Evolutionary conservation across 1,140 invertebrate species (phyloP), one percentile per base, ranked within the genome.

Genomic region (Cherax quadricarinatus): DNA sequence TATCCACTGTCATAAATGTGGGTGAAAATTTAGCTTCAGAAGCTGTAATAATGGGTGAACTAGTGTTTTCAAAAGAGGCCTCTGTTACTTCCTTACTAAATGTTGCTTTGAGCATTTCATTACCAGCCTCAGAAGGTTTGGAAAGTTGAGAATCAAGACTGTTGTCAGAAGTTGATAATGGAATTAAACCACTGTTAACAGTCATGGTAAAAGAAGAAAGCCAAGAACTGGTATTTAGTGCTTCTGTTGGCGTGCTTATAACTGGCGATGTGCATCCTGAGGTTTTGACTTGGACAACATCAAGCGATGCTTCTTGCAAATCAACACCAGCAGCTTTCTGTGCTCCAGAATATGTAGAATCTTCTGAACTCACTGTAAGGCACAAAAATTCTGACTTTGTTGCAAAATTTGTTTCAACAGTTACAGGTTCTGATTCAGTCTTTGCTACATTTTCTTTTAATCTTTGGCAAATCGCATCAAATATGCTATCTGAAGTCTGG

Each of bases 141-240:
- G 16, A 30, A n/a, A n/a, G 24, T 14, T 75, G 49, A 62, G 79
- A 48, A 14, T 60, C 62, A 60, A 41, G 48, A 30, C 48, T 75
- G 30, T 48, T 78, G 21, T 51, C 24, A 49, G 49, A 9, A 48
- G 70, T 48, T 51, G 85, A 24, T 51, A 66, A 87, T 79, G 70
- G 24, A 41, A 48, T 80, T 6, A 41, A 30, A 41, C 79, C n/a
- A 4, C 57, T 60, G 60, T 57, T 57, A 80, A 66, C 73, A 80
- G 49, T 81, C 73, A 79, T 62, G 10, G 75, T 79, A 18, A 88
- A 48, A 21, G 79, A 79, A 62, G 78, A 88, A n/a, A 88, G 75
- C 86, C 86, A 88, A 24, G 86, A 88, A 62, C 78, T 88, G 21
- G 86, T 66, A n/a, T n/a, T 30, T 18, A 60, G 48, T 62, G 79